Evolutionary conservation across 2,113 vertebrate species (phyloP).

Genomic region (Mugil cephalus): DNA sequence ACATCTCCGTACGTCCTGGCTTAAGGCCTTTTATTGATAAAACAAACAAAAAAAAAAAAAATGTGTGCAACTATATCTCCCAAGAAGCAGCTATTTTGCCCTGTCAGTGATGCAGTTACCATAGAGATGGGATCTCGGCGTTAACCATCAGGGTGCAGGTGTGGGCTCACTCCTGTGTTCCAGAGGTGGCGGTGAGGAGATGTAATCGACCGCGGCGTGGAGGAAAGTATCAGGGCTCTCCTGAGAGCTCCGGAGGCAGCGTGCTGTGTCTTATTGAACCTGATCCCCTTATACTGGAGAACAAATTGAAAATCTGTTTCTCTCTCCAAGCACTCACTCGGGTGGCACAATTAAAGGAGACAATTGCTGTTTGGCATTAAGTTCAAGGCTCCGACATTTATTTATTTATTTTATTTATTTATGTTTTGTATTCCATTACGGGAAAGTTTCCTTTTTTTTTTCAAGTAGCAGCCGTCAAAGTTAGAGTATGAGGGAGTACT

Average conservation of each 20-base stretch:
- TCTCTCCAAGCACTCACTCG: constrained; percentile 66
- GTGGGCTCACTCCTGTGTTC: background rate
- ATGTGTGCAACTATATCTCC: constrained; percentile 22
- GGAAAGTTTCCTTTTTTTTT: constrained; percentile 38
- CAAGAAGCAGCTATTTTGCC: constrained; percentile 25
- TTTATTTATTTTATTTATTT: background rate
- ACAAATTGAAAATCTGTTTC: constrained; percentile 85
- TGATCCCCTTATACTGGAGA: constrained; percentile 77
- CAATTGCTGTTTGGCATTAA: constrained; percentile 74
- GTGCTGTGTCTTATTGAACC: constrained; percentile 79
- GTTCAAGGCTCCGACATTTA: constrained; percentile 56
- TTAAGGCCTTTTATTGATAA: constrained; percentile 46
- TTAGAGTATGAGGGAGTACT: constrained; percentile 12
- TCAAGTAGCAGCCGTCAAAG: constrained; percentile 55
- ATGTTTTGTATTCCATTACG: too few species aligned
- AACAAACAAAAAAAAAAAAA: constrained; percentile 24
- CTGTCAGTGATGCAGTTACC: constrained; percentile 49
- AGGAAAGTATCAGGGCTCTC: constrained; percentile 57
- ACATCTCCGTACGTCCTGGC: constrained; percentile 12
- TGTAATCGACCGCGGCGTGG: constrained; percentile 56
- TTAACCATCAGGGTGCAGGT: constrained; percentile 36
- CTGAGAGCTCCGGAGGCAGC: constrained; percentile 64
- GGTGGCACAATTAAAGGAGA: constrained; percentile 83
- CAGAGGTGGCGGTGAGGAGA: constrained; percentile 43
- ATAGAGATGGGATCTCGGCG: constrained; percentile 53